Evolutionary conservation across 2,113 vertebrate genomes (phyloP), one percentile per base, ranked within the genome.

Genomic region (Hippoglossus stenolepis): DNA sequence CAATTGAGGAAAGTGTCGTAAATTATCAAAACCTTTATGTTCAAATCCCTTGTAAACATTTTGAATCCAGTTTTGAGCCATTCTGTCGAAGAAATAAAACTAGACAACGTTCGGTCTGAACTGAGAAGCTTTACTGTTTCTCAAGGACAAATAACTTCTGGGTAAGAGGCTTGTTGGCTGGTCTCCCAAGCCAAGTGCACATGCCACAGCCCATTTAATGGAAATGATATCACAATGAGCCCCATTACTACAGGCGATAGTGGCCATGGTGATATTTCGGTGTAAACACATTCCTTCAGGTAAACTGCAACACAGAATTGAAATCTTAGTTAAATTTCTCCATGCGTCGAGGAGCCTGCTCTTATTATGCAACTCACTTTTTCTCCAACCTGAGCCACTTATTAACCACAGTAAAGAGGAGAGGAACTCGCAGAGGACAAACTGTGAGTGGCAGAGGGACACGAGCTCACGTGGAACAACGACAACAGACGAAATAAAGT

Each of bases 141-240:
- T 20, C 21, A 56, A 68, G 57, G 65, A 21, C 31, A 70, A 72
- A 80, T 72, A 68, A 59, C 35, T 47, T 21, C 18, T 2, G 45
- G 31, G 45, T 49, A 15, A 54, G 51, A 54, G 45, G 65, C 65
- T 14, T 59, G 28, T 64, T 62, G 26, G 38, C 56, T 21, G n/a
- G 21, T 56, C 47, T 15, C 1, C 11, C 75, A 64, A 61, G 23
- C 8, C 3, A 70, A 68, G 31, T 40, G 3, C 21, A 61, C 61
- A 62, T 35, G 8, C 24, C 51, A 72, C 47, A 43, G n/a, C 2
- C 5, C 1, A 7, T 56, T 11, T 3, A 68, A 5, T 26, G 45
- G 17, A 3, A 58, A 23, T 21, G 6, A 82, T 73, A 69, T 65
- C 57, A 73, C 20, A 67, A 40, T 1, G 1, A 43, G 13, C 8